Conservation (phyloP, 92 coral and sea anemone genomes). For the Blastomussa wellsi region DNA sequence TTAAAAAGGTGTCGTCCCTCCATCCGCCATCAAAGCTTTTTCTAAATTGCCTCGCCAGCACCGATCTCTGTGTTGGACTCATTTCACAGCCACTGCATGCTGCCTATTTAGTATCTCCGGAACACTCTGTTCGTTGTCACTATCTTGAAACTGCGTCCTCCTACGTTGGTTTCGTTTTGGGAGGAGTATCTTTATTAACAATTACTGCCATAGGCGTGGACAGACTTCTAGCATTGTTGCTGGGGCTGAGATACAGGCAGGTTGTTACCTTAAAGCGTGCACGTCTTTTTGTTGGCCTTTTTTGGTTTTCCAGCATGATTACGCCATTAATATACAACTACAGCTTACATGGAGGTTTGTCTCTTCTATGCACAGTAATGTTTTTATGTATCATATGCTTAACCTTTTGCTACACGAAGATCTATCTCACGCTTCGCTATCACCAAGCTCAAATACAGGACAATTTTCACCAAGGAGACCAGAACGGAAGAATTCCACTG, state of each 20-base stretch:
- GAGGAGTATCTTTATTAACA: not conserved
- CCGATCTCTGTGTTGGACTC: not conserved
- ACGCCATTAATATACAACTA: too few species aligned
- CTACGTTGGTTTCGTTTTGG: not conserved
- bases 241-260: too few species aligned
- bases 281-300: too few species aligned
- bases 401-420: not conserved
- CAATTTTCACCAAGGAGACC: not conserved
- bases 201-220: not conserved
- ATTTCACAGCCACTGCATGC: not conserved
- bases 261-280: too few species aligned
- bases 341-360: not conserved
- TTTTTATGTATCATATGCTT: too few species aligned
- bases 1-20: too few species aligned
- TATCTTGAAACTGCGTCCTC: not conserved
- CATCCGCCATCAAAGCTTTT: too few species aligned
- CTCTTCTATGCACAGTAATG: not conserved
- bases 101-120: not conserved
- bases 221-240: not conserved
- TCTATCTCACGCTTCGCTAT: not conserved
- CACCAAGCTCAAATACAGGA: not conserved
- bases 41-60: too few species aligned
- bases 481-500: not conserved
- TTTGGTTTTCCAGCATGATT: too few species aligned
- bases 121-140: not conserved